Evolutionary conservation across 2,888 invertebrate genomes (phyloP), one percentile per base, ranked within the genome.

Genomic region (Drosophila peninsularis): DNA sequence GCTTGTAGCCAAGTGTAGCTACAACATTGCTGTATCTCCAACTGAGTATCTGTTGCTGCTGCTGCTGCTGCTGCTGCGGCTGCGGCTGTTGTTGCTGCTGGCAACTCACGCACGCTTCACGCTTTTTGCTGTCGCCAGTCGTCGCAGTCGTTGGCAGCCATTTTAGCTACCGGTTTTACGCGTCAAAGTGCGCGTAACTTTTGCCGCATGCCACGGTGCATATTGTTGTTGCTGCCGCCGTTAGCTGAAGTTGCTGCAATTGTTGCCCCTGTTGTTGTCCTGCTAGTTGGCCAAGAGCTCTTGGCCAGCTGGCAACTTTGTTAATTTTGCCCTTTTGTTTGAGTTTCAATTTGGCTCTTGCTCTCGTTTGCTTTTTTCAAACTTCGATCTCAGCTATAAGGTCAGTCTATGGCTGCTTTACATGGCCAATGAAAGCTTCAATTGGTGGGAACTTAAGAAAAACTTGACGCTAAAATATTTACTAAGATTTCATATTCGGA

Each of bases 151-250:
- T 37, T 71, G 81, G 75, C 78, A 69, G 76, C 88, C 82, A 88
- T 85, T 88, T 83, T 75, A 67, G 82, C 88, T 85, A 83, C 82
- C 88, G 88, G 82, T 83, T 83, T 88, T 83, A 83, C 88, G 88
- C 82, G 82, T 82, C 85, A 82, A 88, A 85, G 82, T 84, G 79
- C 79, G 88, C 88, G 74, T 70, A 79, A 82, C 82, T 87, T 78
- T 82, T 88, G 82, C 82, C 82, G 82, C 82, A 84, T 85, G 85
- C 82, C 82, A 71, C 75, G 75, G 56, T 64, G 57, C 64, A 71
- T 58, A 56, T 67, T 81, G 70, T 70, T 63, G 71, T 30, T 61
- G 71, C 60, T 68, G 62, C 61, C 42, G 61, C 27, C 61, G 68
- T 64, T 27, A 60, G 75, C 39, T 63, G 41, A 32, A 66, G 69